A percentile compares a stretch with the other conserved stretches of the same genome.
Conservation (phyloP, 2,797 vertebrate genomes). For the Tokudaia muenninki region DNA sequence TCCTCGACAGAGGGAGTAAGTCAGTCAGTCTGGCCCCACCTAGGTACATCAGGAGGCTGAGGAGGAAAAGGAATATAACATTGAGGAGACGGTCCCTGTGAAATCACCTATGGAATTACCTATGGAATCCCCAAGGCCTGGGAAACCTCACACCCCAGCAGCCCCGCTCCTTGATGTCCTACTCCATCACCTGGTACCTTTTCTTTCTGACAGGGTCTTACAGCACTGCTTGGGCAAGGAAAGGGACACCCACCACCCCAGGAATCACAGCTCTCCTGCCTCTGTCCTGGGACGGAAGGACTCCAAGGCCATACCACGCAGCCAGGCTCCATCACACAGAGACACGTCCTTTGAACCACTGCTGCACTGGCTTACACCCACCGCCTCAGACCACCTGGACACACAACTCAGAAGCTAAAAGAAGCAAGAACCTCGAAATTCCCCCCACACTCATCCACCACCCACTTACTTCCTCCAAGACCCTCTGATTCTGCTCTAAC, state of each 20-base stretch:
- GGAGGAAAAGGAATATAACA: rapidly evolving
- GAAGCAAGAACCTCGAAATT: background rate
- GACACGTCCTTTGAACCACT: rapidly evolving
- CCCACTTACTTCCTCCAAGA: rapidly evolving
- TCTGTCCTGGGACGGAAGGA: rapidly evolving
- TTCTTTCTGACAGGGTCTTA: background rate
- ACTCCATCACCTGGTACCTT: background rate
- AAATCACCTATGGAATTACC: background rate
- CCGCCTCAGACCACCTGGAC: background rate
- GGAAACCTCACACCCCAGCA: background rate
- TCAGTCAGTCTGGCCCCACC: background rate
- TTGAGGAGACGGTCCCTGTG: background rate
- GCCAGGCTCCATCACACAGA: too few relatives aligned
- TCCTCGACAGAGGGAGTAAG: background rate
- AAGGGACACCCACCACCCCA: background rate
- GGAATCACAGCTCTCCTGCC: background rate
- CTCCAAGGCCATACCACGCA: rapidly evolving
- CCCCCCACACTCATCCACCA: background rate
- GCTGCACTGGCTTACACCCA: rapidly evolving
- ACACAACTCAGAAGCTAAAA: background rate
- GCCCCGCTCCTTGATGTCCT: background rate
- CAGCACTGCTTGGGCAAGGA: background rate
- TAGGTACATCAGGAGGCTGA: background rate
- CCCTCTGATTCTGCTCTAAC: background rate
- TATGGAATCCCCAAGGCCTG: background rate